phyloP scores from a whole-genome alignment of 2,797 vertebrate genomes.

The Varecia variegata region DNA sequence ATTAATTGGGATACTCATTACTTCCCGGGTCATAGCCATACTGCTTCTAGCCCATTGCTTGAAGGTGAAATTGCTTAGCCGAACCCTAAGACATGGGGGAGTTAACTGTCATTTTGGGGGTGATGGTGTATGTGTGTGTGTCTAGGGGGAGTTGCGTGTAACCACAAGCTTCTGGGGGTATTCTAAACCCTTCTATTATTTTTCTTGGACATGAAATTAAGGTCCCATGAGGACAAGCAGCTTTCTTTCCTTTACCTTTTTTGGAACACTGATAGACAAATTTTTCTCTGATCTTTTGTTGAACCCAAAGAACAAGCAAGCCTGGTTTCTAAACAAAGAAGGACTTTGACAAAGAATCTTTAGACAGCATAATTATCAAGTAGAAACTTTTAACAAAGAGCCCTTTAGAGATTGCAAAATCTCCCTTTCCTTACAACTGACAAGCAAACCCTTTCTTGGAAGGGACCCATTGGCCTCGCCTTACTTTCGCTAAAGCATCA shows the following conservation, averaged over 20 bases:
- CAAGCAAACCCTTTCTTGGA: neutral
- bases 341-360: neutral
- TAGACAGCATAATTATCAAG: neutral
- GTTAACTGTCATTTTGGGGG: neutral
- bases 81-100: neutral
- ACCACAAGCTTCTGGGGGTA: neutral
- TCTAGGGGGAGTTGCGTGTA: fast-evolving
- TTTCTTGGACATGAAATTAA: neutral
- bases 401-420: neutral
- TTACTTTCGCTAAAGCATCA: neutral
- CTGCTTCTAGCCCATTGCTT: neutral
- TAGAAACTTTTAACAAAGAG: constrained; percentile 23
- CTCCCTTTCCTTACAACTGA: neutral
- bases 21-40: no score
- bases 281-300: neutral
- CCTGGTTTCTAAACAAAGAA: constrained; percentile 27
- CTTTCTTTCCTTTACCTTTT: neutral
- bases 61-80: no score
- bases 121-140: neutral
- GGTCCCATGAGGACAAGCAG: neutral
- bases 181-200: neutral
- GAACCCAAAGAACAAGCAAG: neutral
- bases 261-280: neutral
- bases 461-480: neutral
- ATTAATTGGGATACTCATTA: neutral